Percentiles rank a stretch among this genome's conserved stretches.
phyloP scores from a whole-genome alignment of 2,113 vertebrate species.

The Noturus placidus region DNA sequence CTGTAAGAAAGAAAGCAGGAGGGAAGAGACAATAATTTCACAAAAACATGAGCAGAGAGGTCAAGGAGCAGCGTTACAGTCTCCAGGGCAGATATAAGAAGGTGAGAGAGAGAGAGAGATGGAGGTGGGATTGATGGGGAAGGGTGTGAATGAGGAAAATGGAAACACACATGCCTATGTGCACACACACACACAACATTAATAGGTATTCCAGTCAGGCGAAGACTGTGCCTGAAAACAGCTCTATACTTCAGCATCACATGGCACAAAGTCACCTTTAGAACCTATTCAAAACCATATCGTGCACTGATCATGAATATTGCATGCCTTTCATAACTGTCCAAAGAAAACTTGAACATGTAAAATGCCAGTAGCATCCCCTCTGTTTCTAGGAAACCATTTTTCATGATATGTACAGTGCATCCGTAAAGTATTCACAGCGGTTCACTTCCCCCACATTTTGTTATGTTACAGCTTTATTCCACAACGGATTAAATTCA shows the following conservation, averaged over 20 bases:
- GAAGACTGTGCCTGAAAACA: not conserved
- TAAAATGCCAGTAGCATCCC: not conserved
- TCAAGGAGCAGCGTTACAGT: not conserved
- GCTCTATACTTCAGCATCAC: slow-evolving; percentile 4
- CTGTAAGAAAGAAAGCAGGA: not conserved
- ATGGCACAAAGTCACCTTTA: slow-evolving; percentile 44
- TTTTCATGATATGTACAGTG: not conserved
- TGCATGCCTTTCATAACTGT: not conserved
- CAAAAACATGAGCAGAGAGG: not conserved
- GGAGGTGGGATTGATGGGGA: not conserved
- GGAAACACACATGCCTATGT: not conserved
- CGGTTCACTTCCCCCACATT: no score
- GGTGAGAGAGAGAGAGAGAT: not conserved
- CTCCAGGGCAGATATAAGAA: slow-evolving; percentile 1
- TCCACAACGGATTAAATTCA: no score
- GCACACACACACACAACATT: not conserved
- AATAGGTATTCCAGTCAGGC: not conserved
- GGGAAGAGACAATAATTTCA: not conserved
- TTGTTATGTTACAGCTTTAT: no score
- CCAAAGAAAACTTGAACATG: slow-evolving; percentile 14
- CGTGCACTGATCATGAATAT: slow-evolving; percentile 18
- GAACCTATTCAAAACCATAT: not conserved
- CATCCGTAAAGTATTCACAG: no score
- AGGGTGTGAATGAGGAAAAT: not conserved
- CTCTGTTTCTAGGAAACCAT: not conserved